Percentiles rank a stretch among this genome's conserved stretches.
Evolutionary conservation across 1,140 invertebrate genomes (phyloP).

Genomic region (Drosophila ananassae): DNA sequence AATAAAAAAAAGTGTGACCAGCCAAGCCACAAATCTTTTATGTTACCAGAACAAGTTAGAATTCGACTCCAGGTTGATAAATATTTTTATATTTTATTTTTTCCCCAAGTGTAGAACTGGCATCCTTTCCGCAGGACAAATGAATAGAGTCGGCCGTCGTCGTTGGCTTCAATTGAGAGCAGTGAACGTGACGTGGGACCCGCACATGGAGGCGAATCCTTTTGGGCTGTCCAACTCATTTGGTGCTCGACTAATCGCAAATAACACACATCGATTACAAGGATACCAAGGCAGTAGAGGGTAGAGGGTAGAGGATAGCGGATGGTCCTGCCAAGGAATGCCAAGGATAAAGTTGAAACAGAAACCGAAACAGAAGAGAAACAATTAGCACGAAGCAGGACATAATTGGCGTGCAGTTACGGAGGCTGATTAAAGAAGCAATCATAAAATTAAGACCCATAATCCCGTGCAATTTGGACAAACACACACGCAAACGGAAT

Average conservation of each 20-base stretch:
- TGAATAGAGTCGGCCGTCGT: not conserved
- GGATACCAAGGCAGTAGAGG: conserved; percentile 6
- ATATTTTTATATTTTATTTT: too few species aligned
- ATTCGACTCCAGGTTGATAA: too few species aligned
- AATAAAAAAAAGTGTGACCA: too few species aligned
- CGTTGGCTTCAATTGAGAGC: conserved; percentile 14
- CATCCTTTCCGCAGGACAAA: not conserved
- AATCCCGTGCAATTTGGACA: conserved; percentile 74
- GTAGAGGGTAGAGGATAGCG: conserved; percentile 5
- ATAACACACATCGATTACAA: conserved; percentile 70
- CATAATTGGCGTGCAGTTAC: conserved; percentile 79
- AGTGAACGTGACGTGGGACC: conserved; percentile 4
- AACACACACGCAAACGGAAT: conserved; percentile 46
- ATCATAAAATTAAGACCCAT: conserved; percentile 82
- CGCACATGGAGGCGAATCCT: not conserved
- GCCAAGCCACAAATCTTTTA: too few species aligned
- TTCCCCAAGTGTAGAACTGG: not conserved
- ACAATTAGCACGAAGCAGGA: conserved; percentile 73
- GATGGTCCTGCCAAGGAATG: conserved; percentile 19
- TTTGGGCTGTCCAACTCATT: conserved; percentile 48
- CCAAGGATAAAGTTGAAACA: conserved; percentile 9
- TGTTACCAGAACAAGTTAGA: too few species aligned
- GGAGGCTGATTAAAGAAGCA: conserved; percentile 79
- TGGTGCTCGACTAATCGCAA: conserved; percentile 68
- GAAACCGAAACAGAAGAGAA: conserved; percentile 46